These are phyloP conservation scores for Eurystomus glaucurus DNA, from an alignment of 2,797 vertebrate genomes.

Conservation along the genomic window DNA sequence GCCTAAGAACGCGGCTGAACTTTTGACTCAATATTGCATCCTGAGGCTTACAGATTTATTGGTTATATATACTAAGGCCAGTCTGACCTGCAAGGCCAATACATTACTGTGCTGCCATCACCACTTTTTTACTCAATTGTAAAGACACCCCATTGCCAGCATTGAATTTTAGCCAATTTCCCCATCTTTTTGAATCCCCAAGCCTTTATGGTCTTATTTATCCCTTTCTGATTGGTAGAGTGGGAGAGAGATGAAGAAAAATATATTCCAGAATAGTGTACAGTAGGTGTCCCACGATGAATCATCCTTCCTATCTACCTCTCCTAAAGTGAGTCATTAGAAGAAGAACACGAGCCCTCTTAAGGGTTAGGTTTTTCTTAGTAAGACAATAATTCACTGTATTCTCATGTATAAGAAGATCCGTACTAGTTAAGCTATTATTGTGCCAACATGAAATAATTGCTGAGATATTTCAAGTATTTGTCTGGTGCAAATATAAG, in stretches of 20 bases:
- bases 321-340: constrained; percentile 76
- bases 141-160: not conserved
- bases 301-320: constrained; percentile 76
- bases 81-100: not conserved
- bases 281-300: constrained; percentile 71
- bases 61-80: not conserved
- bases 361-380: constrained; percentile 71
- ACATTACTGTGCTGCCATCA: not conserved
- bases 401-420: constrained; percentile 46
- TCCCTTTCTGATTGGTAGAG: constrained; percentile 66
- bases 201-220: constrained; percentile 55
- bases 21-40: not conserved
- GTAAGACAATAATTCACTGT: constrained; percentile 50
- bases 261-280: constrained; percentile 72
- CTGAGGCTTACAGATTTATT: not conserved
- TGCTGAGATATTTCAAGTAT: constrained; percentile 62
- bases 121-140: not conserved
- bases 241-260: constrained; percentile 73
- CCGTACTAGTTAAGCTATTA: constrained; percentile 48
- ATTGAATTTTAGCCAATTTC: constrained; percentile 40
- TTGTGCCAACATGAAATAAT: constrained; percentile 69
- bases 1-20: not conserved
- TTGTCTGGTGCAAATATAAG: constrained; percentile 64
- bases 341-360: constrained; percentile 59
- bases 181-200: constrained; percentile 1